A percentile compares a stretch with the other conserved stretches of the same genome.
Conservation (phyloP, 1,140 invertebrate genomes). For the Planococcus citri region DNA sequence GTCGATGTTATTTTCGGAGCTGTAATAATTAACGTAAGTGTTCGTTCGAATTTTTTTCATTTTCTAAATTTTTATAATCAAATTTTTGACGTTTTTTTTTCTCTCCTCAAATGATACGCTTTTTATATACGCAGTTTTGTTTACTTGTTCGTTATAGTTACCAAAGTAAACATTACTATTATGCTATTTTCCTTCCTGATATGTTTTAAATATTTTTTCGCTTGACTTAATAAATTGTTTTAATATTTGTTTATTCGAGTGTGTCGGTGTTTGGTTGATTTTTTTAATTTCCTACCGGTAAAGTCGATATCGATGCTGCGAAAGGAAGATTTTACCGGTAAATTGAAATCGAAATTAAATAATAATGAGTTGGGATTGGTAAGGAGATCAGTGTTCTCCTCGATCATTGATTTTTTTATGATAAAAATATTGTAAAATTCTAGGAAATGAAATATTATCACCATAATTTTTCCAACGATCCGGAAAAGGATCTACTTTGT, state of each 20-base stretch:
- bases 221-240: neutral
- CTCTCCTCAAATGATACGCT: neutral
- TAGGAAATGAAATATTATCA: too few relatives aligned
- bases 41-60: neutral
- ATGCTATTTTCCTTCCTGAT: neutral
- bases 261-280: neutral
- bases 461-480: too few relatives aligned
- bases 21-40: neutral
- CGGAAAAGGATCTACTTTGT: too few relatives aligned
- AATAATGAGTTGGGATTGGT: too few relatives aligned
- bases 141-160: conserved; percentile 3
- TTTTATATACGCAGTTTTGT: neutral
- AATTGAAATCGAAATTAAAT: too few relatives aligned
- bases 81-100: neutral
- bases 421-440: too few relatives aligned
- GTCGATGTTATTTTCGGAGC: neutral
- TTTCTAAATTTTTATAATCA: neutral
- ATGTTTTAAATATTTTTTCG: neutral
- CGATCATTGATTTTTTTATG: too few relatives aligned
- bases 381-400: too few relatives aligned
- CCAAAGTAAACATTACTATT: neutral
- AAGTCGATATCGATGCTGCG: too few relatives aligned
- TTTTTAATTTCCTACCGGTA: too few relatives aligned
- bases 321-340: too few relatives aligned
- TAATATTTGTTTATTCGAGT: neutral